These are phyloP conservation scores for Neosalanx taihuensis DNA, from an alignment of 2,797 vertebrate species.

Conservation along the genomic window DNA sequence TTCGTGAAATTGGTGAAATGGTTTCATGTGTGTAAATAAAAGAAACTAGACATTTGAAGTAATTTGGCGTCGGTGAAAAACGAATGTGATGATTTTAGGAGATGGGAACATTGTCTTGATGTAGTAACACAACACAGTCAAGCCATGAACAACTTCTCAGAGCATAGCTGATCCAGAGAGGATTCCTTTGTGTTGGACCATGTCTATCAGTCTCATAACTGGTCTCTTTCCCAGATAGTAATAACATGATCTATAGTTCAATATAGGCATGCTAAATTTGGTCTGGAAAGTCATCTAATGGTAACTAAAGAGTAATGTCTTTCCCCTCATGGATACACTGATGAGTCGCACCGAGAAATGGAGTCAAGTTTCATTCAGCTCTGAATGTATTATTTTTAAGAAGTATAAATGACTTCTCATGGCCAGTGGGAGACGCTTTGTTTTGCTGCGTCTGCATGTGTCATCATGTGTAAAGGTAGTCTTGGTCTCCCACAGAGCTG, in stretches of 20 bases:
- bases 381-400: conserved; percentile 39
- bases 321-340: conserved; percentile 42
- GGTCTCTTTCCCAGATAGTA: conserved; percentile 47
- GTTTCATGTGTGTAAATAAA: neutral
- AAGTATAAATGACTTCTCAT: conserved; percentile 13
- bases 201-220: conserved; percentile 50
- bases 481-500: neutral
- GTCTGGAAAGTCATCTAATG: conserved; percentile 38
- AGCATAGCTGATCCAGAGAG: neutral
- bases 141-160: neutral
- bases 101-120: neutral
- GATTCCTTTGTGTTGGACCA: conserved; percentile 34
- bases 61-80: neutral
- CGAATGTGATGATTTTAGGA: neutral
- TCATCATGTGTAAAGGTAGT: conserved; percentile 17
- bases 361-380: conserved; percentile 40
- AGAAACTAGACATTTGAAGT: conserved; percentile 11
- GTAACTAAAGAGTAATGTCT: conserved; percentile 21
- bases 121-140: neutral
- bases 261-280: conserved; percentile 60
- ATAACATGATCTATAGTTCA: conserved; percentile 42
- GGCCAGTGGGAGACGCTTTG: conserved; percentile 18
- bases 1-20: conserved; percentile 21
- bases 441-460: conserved; percentile 25
- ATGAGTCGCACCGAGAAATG: conserved; percentile 45